phyloP scores from a whole-genome alignment of 2,113 vertebrate genomes.

The Macaca mulatta region DNA sequence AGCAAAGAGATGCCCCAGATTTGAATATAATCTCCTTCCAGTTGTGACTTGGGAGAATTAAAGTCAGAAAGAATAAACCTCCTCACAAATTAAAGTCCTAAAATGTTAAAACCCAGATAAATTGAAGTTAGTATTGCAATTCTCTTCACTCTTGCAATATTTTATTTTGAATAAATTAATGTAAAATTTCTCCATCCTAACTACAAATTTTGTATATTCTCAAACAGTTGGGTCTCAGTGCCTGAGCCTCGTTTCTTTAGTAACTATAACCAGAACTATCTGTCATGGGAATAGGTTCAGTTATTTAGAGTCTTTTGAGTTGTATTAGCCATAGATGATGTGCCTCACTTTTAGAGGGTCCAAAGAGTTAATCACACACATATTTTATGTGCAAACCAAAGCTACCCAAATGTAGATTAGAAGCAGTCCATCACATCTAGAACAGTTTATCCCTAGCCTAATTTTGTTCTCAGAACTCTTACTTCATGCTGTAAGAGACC shows the following conservation, averaged over 20 bases:
- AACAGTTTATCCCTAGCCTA: not conserved
- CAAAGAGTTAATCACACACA: not conserved
- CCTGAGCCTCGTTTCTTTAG: not conserved
- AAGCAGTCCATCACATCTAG: not conserved
- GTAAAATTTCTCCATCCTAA: not conserved
- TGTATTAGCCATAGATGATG: not conserved
- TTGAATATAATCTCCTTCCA: not conserved
- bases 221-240: not conserved
- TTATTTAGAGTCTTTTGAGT: not conserved
- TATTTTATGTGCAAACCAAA: not conserved
- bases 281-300: not conserved
- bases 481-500: not conserved
- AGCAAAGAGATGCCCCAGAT: not conserved
- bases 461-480: not conserved
- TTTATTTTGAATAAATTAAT: not conserved
- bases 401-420: not conserved
- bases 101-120: conserved; percentile 9
- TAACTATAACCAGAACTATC: not conserved
- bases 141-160: not conserved
- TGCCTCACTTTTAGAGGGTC: not conserved
- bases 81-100: not conserved
- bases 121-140: not conserved
- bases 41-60: not conserved
- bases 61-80: not conserved
- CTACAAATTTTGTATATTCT: not conserved